A percentile compares a stretch with the other conserved stretches of the same genome.
phyloP scores from a whole-genome alignment of 2,113 vertebrate genomes.

The Grus americana region DNA sequence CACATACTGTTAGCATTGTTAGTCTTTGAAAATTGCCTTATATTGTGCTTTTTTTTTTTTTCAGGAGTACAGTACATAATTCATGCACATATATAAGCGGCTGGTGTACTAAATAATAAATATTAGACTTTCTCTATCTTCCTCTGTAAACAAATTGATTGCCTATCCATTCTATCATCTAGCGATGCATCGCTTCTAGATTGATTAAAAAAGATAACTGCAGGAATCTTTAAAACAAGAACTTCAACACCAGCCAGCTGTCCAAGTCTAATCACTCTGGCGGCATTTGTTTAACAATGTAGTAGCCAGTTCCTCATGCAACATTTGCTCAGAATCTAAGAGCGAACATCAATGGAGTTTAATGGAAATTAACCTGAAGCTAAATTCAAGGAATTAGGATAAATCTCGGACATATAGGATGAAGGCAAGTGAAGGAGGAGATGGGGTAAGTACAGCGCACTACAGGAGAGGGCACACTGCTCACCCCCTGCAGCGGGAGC shows the following conservation, averaged over 20 bases:
- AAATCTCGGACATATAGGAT: background rate
- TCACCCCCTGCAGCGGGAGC: background rate
- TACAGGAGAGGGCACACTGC: background rate
- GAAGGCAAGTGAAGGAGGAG: background rate
- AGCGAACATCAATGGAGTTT: background rate
- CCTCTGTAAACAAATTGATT: background rate
- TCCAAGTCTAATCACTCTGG: background rate
- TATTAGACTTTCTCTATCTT: background rate
- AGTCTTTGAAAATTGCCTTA: conserved; percentile 6
- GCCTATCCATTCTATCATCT: background rate
- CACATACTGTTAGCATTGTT: background rate
- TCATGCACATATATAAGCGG: background rate
- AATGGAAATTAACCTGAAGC: background rate
- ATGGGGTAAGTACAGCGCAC: background rate
- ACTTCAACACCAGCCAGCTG: background rate
- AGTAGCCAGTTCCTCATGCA: background rate
- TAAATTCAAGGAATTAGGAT: background rate
- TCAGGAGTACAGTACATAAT: background rate
- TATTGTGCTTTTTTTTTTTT: background rate
- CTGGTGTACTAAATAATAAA: background rate
- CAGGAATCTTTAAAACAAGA: background rate
- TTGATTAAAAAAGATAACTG: background rate
- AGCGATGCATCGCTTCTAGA: background rate
- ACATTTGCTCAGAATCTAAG: background rate
- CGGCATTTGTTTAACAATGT: background rate